Percentiles rank a stretch among this genome's conserved stretches.
Evolutionary conservation across 1,140 invertebrate genomes (phyloP).

Genomic region (Chelonus insularis): DNA sequence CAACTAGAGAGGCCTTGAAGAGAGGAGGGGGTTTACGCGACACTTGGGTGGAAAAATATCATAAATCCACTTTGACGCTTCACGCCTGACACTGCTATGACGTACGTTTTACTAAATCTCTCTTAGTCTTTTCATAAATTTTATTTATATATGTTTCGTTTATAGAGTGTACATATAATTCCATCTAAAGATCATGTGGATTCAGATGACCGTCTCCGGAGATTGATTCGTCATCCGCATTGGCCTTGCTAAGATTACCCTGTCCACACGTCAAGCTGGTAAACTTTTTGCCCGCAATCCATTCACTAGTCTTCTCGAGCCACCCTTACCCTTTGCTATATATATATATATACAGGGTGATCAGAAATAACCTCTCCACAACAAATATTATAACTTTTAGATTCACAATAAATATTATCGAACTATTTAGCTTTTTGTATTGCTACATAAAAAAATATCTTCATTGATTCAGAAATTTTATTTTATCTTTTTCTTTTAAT

Average conservation of each 20-base stretch:
- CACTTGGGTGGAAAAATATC: constrained; percentile 32
- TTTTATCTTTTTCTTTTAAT: no score
- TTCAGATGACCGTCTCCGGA: no score
- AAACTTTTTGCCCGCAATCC: constrained; percentile 48
- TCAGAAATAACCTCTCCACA: no score
- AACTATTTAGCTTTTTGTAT: no score
- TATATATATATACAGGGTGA: not conserved
- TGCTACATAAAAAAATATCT: no score
- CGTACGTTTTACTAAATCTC: constrained; percentile 2
- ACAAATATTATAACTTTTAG: no score
- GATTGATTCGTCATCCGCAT: constrained; percentile 26
- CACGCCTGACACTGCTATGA: constrained; percentile 30
- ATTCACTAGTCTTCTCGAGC: constrained; percentile 36
- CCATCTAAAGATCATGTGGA: no score
- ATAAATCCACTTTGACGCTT: constrained; percentile 37
- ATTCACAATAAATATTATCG: no score
- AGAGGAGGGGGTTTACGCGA: not conserved
- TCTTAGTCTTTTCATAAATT: constrained; percentile 33
- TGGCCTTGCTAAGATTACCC: constrained; percentile 8
- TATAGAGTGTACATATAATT: constrained; percentile 4
- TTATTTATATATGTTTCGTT: constrained; percentile 31
- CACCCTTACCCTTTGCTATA: constrained; percentile 32
- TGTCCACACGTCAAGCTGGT: constrained; percentile 12
- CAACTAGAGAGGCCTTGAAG: not conserved
- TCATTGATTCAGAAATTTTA: no score